Base-by-base conservation (phyloP, 2,888 invertebrate species). In the Pelosia muscerda region DNA sequence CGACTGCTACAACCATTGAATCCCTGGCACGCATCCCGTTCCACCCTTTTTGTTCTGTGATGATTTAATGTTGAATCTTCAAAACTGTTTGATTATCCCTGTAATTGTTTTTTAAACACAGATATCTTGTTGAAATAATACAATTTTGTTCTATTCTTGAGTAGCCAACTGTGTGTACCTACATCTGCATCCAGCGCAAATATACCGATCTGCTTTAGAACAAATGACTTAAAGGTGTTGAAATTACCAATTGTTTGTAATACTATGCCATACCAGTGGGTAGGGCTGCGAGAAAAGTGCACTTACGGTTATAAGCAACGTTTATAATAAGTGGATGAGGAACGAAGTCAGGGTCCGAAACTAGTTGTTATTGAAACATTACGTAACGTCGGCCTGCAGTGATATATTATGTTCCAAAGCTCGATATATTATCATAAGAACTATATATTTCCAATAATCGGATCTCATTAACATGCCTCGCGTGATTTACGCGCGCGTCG, bases 391-490 rank as follows among this genome's bases (percentile, higher is more conserved):
- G 34, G 53, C 19, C 34, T 57, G 28, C 58, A 38, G 56, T 72
- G 61, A 75, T 65, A n/a, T 63, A 61, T 65, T n/a, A 61, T 25
- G 23, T 55, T 49, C 34, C 26, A 13, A n/a, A 59, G 22, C 56
- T 25, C 71, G 56, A 82, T 86, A 81, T 80, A 78, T 86, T 83
- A 84, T 81, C 81, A 74, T 84, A 80, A 84, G 62, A 61, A 66
- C 75, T 79, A 85, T 86, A 81, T 82, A 79, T 86, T 79, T 72
- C 69, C 70, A 80, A 81, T 85, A 84, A 81, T 78, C 83, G 76
- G 66, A 71, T 63, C 72, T 84, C 83, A 84, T 87, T 87, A 87
- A 76, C 76, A 80, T 82, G 75, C 65, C 42, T 5, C 42, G 26
- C 3, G n/a, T 75, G 86, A 87, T 85, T 81, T 86, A 86, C 78